phyloP scores from a whole-genome alignment of 2,797 vertebrate species.

The Sphenopsis melanotis region DNA sequence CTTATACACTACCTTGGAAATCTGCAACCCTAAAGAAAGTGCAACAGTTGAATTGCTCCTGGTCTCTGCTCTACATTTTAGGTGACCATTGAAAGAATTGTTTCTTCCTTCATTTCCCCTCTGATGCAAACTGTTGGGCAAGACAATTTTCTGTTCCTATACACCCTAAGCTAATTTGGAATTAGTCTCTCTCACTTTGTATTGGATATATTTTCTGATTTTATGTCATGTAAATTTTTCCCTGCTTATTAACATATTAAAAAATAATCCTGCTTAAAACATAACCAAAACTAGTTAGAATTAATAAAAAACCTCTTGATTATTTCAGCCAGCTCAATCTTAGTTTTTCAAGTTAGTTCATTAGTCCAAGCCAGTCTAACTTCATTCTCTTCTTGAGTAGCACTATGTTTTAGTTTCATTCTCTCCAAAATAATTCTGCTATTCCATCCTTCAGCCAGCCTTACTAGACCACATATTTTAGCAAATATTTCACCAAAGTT shows the following conservation, averaged over 20 bases:
- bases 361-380: neutral
- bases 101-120: neutral
- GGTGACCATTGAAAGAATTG: neutral
- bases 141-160: neutral
- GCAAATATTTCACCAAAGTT: neutral
- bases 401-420: neutral
- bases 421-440: neutral
- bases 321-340: neutral
- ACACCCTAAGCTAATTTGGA: neutral
- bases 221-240: neutral
- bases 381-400: neutral
- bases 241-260: neutral
- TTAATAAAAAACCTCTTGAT: neutral
- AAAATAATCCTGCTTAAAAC: neutral
- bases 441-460: neutral
- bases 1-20: neutral
- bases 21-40: neutral
- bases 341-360: neutral
- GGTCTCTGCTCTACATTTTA: neutral
- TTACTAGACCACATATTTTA: neutral
- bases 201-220: neutral
- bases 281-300: neutral
- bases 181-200: neutral
- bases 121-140: neutral
- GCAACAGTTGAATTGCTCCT: neutral